Percentiles rank a stretch among this genome's conserved stretches.
Conservation (phyloP, 2,113 vertebrate species). For the Nothobranchius furzeri region DNA sequence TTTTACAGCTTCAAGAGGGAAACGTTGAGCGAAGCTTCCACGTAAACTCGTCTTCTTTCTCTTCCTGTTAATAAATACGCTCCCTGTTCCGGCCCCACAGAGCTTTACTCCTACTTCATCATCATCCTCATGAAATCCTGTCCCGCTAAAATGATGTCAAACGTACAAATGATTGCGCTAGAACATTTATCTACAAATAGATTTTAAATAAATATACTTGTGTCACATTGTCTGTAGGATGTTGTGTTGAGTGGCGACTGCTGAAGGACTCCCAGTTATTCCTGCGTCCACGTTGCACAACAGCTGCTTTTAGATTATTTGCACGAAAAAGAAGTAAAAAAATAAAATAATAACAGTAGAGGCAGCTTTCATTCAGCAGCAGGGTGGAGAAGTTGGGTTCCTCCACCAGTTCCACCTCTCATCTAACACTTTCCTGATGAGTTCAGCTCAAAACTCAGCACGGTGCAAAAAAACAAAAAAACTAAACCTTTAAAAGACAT, state of each 20-base stretch:
- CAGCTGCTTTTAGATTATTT: neutral
- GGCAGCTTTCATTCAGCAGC: conserved; percentile 12
- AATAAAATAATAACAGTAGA: neutral
- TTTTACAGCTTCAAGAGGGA: conserved; percentile 56
- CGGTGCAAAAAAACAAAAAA: conserved; percentile 48
- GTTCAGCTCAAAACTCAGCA: conserved; percentile 29
- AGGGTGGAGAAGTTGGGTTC: conserved; percentile 12
- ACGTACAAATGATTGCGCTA: conserved; percentile 63
- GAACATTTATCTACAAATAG: conserved; percentile 75
- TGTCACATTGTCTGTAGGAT: conserved; percentile 78
- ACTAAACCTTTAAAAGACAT: conserved; percentile 56
- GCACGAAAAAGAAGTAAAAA: neutral
- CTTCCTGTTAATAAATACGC: conserved; percentile 68
- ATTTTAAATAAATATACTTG: conserved; percentile 81
- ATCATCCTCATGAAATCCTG: conserved; percentile 48
- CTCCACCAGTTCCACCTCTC: conserved; percentile 28
- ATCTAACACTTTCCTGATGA: conserved; percentile 34
- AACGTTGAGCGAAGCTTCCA: conserved; percentile 58
- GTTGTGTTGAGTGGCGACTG: neutral
- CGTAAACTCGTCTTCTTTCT: conserved; percentile 44
- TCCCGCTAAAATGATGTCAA: conserved; percentile 54
- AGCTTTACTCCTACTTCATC: conserved; percentile 16
- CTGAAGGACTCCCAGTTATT: conserved; percentile 23
- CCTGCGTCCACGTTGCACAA: conserved; percentile 10
- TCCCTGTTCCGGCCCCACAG: conserved; percentile 27